Base-by-base conservation (phyloP, 1,140 invertebrate species). In the Onthophagus taurus region DNA sequence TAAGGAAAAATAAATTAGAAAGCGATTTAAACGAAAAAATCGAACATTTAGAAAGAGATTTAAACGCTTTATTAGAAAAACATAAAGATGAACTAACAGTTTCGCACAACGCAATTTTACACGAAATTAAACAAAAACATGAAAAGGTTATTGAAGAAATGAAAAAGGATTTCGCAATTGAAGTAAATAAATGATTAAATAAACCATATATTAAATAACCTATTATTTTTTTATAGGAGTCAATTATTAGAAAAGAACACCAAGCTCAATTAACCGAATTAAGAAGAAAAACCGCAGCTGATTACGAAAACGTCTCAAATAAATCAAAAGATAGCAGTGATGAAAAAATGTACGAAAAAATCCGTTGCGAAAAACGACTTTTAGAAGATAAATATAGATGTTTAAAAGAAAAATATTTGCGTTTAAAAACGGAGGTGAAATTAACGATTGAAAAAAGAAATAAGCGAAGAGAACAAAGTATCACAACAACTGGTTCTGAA, bases 301-400 rank as follows among this genome's bases (percentile, higher is more conserved):
- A 80, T 42, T 47, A 76, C 6, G 78, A 80, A 44, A 47, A 76
- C 6, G 74, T 76, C 9, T 60, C 68, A 23, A 58, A 74, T 6
- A 53, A 52, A 35, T 43, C 34, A 62, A 57, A 67, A 57, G 49
- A 66, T 56, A 17, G 73, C 56, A 48, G 68, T 48, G 64, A 78
- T 63, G 57, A 76, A 51, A 49, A 67, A 48, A 44, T 72, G 48
- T 78, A 70, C 51, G 80, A 82, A 49, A 81, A 81, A 52, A 58
- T 82, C 29, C 69, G 78, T 2, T 81, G 78, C 52, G 80, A 84
- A 54, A 84, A 83, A 50, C 69, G 81, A 2, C 58, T 83, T 12
- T 50, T 86, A 0, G 75, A 81, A 48, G 83, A 86, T 51, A 86
- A 86, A 55, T 88, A 86, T 55, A 71, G 74, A n/a, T 83, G 77